These are phyloP conservation scores for Bos taurus DNA, from an alignment of 2,113 vertebrate species.

Conservation along the genomic window ARS-UCD2.0 NC_037342.1:64251501-64252000, in stretches of 20 bases:
- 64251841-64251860: background rate
- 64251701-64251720: background rate
- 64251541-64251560: background rate
- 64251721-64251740: background rate
- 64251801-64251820: background rate
- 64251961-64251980: background rate
- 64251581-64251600: background rate
- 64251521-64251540: background rate
- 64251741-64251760: background rate
- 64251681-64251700: background rate
- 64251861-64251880: background rate
- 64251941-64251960: background rate
- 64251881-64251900: background rate
- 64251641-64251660: background rate
- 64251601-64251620: background rate
- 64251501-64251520: background rate
- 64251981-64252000: background rate
- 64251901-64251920: background rate
- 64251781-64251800: background rate
- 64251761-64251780: background rate
- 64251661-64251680: background rate
- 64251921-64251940: background rate
- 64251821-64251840: background rate
- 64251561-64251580: background rate
- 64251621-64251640: background rate